Conservation (phyloP, 1,140 invertebrate genomes). For the Tetragnatha versicolor region DNA sequence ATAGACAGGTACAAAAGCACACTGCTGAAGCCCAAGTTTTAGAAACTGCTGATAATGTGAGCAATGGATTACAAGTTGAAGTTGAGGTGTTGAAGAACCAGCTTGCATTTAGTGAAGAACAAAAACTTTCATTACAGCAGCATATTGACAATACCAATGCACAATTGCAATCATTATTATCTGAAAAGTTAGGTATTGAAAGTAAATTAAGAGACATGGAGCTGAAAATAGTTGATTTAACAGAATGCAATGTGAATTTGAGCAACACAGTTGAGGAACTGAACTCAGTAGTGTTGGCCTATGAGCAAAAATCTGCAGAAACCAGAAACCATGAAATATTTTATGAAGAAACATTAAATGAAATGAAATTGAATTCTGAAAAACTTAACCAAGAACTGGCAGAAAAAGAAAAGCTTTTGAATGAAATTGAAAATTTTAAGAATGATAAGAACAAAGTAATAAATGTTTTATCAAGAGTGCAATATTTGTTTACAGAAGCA, state of each 20-base stretch:
- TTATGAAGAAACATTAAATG: slow-evolving; percentile 1
- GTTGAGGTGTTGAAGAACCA: slow-evolving; percentile 3
- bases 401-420: not conserved
- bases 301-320: not conserved
- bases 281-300: not conserved
- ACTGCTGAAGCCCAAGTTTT: slow-evolving; percentile 4
- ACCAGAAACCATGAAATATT: not conserved
- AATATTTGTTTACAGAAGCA: no score
- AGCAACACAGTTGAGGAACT: slow-evolving; percentile 17
- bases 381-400: not conserved
- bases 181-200: slow-evolving; percentile 10
- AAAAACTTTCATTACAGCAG: slow-evolving; percentile 19
- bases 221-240: not conserved
- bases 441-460: not conserved
- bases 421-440: slow-evolving; percentile 4
- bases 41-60: slow-evolving; percentile 24
- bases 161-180: not conserved
- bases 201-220: not conserved
- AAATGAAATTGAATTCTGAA: not conserved
- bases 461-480: no score
- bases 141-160: slow-evolving; percentile 18
- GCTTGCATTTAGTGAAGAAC: not conserved
- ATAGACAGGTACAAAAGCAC: not conserved
- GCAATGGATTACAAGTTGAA: slow-evolving; percentile 25
- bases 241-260: slow-evolving; percentile 17